Conservation (phyloP, 2,113 vertebrate genomes). For the Bubalus kerabau region DNA sequence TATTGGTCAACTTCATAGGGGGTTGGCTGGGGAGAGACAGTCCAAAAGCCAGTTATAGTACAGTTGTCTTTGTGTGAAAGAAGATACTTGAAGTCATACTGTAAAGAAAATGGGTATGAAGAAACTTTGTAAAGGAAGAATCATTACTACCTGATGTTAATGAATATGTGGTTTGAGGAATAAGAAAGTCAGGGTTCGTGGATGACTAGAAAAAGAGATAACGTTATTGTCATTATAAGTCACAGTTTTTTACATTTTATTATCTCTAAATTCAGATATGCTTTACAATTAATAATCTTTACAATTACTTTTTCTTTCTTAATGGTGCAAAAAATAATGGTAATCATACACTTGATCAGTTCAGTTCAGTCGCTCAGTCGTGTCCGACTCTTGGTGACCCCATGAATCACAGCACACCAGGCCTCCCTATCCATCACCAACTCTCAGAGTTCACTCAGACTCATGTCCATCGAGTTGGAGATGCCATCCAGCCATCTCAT, state of each 20-base stretch:
- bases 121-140: not conserved
- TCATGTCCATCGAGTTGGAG: too few species aligned
- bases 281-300: conserved; percentile 4
- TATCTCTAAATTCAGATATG: not conserved
- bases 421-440: too few species aligned
- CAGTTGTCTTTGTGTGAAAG: not conserved
- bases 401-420: too few species aligned
- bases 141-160: not conserved
- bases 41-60: not conserved
- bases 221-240: not conserved
- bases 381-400: too few species aligned
- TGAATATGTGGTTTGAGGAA: not conserved
- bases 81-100: not conserved
- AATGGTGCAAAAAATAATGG: not conserved
- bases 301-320: not conserved
- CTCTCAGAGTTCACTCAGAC: too few species aligned
- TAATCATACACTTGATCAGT: not conserved
- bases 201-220: not conserved
- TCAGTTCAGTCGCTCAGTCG: too few species aligned
- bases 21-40: not conserved
- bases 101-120: not conserved
- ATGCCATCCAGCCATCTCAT: too few species aligned
- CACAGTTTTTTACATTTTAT: not conserved
- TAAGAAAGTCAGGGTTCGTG: not conserved
- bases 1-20: not conserved